Evolutionary conservation across 2,888 invertebrate species (phyloP), one percentile per base, ranked within the genome.

Genomic region (Cinara cedri): DNA sequence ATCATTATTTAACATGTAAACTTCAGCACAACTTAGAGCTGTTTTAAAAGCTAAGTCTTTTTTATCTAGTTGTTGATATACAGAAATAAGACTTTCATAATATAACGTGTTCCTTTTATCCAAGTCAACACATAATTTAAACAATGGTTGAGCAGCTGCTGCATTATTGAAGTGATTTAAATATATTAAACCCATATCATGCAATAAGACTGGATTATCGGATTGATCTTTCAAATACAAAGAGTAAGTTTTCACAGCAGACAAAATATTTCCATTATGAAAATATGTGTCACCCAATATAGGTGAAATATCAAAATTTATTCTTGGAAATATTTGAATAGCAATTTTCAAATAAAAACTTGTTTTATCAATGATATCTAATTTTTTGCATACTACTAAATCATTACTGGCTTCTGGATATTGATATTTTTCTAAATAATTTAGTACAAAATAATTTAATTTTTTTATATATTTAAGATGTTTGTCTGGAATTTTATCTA

Each of bases 231-330:
- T 6, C n/a, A n/a, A n/a, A n/a, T n/a, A n/a, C n/a, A n/a, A n/a
- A n/a, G n/a, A n/a, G n/a, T n/a, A n/a, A n/a, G n/a, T n/a, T n/a
- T n/a, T n/a, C n/a, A n/a, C n/a, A n/a, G n/a, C n/a, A n/a, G n/a
- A n/a, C n/a, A n/a, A 3, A 9, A 62, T 49, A 1, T 34, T 26
- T 6, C 16, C 11, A 14, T 55, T 24, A 19, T 34, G 0, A 16
- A 98, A 99, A 89, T 99, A 99, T 81, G 99, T 98, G 88, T 98
- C 98, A 83, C 98, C 98, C 84, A 99, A 90, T 88, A 99, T 99
- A 88, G 97, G 97, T 98, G 98, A 99, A 82, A 98, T 98, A 34
- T 34, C 34, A 34, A 34, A 4, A 34, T 34, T n/a, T 98, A n/a
- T n/a, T n/a, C n/a, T n/a, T n/a, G n/a, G n/a, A n/a, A n/a, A n/a